Conservation (phyloP, 2,113 vertebrate species). For the Nyctibius bracteatus region DNA sequence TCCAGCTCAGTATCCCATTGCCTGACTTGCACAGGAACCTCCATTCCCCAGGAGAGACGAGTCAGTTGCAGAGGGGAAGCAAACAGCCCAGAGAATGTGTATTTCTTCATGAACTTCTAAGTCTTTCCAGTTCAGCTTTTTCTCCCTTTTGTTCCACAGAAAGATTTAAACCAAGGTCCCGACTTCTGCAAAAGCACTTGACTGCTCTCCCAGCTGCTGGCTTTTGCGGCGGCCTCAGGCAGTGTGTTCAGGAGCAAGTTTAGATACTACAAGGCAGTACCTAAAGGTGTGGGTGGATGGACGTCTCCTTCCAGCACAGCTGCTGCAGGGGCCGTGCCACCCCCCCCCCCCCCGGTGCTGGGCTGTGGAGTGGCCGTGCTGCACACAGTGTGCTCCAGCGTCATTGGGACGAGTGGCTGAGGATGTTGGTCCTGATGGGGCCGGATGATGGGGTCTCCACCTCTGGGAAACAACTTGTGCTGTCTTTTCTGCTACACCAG, state of each 20-base stretch:
- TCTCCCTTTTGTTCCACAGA: neutral
- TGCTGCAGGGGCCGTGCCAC: neutral
- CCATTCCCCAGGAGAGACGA: neutral
- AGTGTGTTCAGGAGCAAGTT: accelerated
- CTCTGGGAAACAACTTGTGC: neutral
- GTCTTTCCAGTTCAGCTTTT: neutral
- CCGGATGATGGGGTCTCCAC: neutral
- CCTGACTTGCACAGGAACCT: neutral
- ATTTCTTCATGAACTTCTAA: neutral
- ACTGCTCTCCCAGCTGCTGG: neutral
- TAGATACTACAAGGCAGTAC: neutral
- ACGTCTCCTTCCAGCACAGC: neutral
- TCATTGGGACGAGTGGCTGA: neutral
- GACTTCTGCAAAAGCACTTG: neutral
- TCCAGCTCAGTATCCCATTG: neutral
- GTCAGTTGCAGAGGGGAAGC: neutral
- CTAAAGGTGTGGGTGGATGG: accelerated
- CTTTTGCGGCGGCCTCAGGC: accelerated
- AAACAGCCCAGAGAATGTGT: neutral
- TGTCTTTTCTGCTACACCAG: neutral
- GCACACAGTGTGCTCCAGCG: neutral
- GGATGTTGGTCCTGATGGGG: neutral
- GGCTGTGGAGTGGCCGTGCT: accelerated
- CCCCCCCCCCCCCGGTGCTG: neutral
- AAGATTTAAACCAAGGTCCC: neutral